These are phyloP conservation scores for Rambutsinella grinnellia DNA, from an alignment of 2,888 invertebrate genomes.

Conservation along the genomic window DNA sequence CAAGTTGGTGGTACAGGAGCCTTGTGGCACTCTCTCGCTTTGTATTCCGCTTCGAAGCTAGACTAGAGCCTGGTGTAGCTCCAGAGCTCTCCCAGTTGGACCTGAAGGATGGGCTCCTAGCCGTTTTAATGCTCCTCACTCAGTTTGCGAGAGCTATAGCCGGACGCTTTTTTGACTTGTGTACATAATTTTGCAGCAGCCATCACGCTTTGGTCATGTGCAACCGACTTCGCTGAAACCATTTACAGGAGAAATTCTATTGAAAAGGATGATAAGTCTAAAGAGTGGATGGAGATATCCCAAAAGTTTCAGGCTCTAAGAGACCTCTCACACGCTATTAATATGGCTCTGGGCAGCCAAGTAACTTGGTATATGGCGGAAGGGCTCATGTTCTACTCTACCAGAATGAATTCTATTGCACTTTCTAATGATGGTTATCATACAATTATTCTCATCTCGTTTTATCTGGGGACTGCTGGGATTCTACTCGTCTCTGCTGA, in stretches of 20 bases:
- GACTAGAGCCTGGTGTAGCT: neutral
- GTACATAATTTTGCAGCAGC: slow-evolving; percentile 9
- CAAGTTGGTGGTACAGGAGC: neutral
- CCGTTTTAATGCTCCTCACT: neutral
- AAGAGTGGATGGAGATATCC: slow-evolving; percentile 5
- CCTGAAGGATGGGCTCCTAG: neutral
- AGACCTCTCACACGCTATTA: neutral
- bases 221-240: neutral
- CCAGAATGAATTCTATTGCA: neutral
- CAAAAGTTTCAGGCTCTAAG: slow-evolving; percentile 1
- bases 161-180: slow-evolving; percentile 13
- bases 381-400: slow-evolving; percentile 22
- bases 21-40: neutral
- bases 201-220: slow-evolving; percentile 5
- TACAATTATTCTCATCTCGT: neutral
- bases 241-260: neutral
- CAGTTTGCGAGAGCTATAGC: neutral
- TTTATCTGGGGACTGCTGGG: neutral
- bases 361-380: slow-evolving; percentile 16
- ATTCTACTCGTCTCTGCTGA: neutral
- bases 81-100: neutral
- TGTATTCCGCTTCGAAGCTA: neutral
- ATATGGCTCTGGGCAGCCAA: slow-evolving; percentile 5
- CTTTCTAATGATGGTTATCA: neutral
- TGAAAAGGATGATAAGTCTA: neutral